These are phyloP conservation scores for Hydrozoanthus gracilis DNA, from an alignment of 92 coral and sea anemone genomes.

Conservation along the genomic window DNA sequence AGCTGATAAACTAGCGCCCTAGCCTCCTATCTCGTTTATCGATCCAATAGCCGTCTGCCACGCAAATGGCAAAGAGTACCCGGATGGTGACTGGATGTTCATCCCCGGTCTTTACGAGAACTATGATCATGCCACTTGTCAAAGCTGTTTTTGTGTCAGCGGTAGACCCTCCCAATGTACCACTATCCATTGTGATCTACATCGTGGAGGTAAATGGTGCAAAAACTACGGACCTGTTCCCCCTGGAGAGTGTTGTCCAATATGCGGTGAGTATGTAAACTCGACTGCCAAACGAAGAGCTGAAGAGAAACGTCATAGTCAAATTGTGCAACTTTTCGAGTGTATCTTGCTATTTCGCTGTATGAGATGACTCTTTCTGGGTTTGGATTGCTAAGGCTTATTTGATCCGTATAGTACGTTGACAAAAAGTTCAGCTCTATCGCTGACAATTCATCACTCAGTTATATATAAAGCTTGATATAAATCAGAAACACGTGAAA, in stretches of 20 bases:
- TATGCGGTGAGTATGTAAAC: conserved; percentile 7
- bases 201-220: background rate
- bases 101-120: conserved; percentile 5
- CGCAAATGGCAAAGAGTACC: conserved; percentile 7
- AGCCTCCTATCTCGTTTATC: background rate
- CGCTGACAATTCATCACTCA: too few species aligned
- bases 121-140: background rate
- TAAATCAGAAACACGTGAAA: too few species aligned
- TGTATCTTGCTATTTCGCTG: too few species aligned
- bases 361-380: too few species aligned
- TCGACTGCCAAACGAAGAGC: too few species aligned
- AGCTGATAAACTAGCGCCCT: too few species aligned
- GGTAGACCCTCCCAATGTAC: background rate
- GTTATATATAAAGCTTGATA: too few species aligned
- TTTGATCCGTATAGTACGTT: too few species aligned
- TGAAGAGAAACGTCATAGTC: too few species aligned
- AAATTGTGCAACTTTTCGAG: too few species aligned
- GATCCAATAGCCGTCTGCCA: conserved; percentile 10
- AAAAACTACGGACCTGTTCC: conserved; percentile 5
- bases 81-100: background rate
- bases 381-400: too few species aligned
- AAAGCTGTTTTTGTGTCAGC: conserved; percentile 6
- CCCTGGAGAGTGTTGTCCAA: conserved; percentile 30
- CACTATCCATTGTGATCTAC: background rate
- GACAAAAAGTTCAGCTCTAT: too few species aligned